Conservation (phyloP, 2,113 vertebrate species). For the Pseudopipra pipra region DNA sequence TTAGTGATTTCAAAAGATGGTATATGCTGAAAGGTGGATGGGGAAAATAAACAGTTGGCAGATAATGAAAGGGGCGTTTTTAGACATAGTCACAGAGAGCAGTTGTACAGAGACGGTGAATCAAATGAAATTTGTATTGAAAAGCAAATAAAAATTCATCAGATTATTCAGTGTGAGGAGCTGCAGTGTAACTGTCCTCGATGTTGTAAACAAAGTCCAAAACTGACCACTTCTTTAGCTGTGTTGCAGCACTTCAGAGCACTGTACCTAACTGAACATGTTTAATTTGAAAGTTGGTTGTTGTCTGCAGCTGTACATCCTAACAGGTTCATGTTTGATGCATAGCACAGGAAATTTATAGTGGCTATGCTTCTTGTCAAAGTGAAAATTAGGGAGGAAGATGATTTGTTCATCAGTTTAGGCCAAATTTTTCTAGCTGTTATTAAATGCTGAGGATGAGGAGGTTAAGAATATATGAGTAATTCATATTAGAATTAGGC, state of each 20-base stretch:
- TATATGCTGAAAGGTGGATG: not conserved
- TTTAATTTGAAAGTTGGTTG: constrained; percentile 33
- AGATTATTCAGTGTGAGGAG: not conserved
- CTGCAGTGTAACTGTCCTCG: not conserved
- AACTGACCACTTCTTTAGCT: not conserved
- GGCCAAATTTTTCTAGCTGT: not conserved
- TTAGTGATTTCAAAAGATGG: not conserved
- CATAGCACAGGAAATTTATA: not conserved
- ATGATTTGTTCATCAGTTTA: not conserved
- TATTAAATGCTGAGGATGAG: not conserved
- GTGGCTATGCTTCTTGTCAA: constrained; percentile 12
- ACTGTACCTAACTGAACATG: not conserved
- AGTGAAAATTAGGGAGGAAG: constrained; percentile 8
- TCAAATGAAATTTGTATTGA: not conserved
- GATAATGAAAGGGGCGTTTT: not conserved
- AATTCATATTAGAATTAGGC: not conserved
- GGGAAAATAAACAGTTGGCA: not conserved
- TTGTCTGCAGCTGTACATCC: constrained; percentile 19
- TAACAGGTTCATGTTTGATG: not conserved
- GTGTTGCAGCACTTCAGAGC: not conserved
- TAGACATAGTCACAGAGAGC: not conserved
- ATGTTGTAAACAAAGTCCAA: not conserved
- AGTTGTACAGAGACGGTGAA: not conserved
- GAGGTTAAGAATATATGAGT: not conserved
- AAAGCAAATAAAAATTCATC: not conserved